Conservation (phyloP, 2,113 vertebrate species). For the Solea senegalensis region DNA sequence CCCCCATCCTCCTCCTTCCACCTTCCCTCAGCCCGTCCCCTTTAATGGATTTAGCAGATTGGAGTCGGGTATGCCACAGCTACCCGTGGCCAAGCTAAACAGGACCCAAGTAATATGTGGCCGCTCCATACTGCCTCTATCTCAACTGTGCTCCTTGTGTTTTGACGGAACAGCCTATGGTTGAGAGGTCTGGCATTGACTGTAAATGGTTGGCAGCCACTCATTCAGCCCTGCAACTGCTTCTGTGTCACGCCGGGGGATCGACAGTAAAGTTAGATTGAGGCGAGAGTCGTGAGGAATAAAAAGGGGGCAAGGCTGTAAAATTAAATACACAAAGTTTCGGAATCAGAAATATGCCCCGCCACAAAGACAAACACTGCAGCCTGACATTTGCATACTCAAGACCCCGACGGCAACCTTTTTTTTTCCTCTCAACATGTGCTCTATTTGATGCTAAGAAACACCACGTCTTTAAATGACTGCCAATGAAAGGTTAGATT, state of each 20-base stretch:
- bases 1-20: slow-evolving; percentile 30
- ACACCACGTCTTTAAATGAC: slow-evolving; percentile 38
- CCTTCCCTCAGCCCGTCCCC: slow-evolving; percentile 31
- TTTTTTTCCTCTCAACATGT: too few relatives aligned
- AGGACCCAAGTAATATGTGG: slow-evolving; percentile 53
- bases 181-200: slow-evolving; percentile 36
- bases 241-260: slow-evolving; percentile 53
- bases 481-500: slow-evolving; percentile 43
- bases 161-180: slow-evolving; percentile 55
- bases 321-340: too few relatives aligned
- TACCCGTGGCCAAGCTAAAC: slow-evolving; percentile 73
- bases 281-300: neutral
- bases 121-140: slow-evolving; percentile 26
- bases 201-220: slow-evolving; percentile 27
- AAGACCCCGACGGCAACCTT: too few relatives aligned
- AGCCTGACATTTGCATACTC: too few relatives aligned
- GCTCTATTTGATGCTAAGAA: too few relatives aligned
- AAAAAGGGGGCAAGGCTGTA: too few relatives aligned
- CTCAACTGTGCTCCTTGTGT: slow-evolving; percentile 49
- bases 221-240: slow-evolving; percentile 37
- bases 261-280: slow-evolving; percentile 43
- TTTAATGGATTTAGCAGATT: slow-evolving; percentile 78
- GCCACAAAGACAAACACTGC: too few relatives aligned
- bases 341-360: too few relatives aligned
- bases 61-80: slow-evolving; percentile 57